Conservation (phyloP, 2,113 vertebrate genomes). For the Danionella cerebrum region DNA sequence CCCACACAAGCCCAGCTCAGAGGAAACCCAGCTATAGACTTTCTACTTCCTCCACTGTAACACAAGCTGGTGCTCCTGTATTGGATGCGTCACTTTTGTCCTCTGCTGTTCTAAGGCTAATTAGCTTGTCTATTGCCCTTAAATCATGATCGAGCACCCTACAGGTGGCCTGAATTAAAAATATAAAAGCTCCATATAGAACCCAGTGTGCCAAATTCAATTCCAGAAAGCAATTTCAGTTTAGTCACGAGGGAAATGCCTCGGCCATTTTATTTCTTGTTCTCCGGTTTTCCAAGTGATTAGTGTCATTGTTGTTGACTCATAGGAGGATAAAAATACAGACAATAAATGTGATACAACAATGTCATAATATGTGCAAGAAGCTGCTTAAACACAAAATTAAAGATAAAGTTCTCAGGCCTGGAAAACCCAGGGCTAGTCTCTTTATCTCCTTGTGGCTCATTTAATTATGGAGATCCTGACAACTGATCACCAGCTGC, state of each 20-base stretch:
- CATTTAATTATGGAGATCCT: too few relatives aligned
- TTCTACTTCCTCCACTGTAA: conserved; percentile 14
- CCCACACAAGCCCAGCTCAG: conserved; percentile 17
- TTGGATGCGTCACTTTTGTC: conserved; percentile 40
- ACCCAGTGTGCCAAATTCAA: conserved; percentile 2
- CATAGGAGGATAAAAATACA: too few relatives aligned
- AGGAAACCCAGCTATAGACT: conserved; percentile 13
- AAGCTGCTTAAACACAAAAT: too few relatives aligned
- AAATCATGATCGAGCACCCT: conserved; percentile 47
- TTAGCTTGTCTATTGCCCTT: conserved; percentile 38
- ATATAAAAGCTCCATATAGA: not conserved
- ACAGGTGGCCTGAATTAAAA: conserved; percentile 28
- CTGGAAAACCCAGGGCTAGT: too few relatives aligned
- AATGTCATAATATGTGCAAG: too few relatives aligned
- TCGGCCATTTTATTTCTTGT: not conserved
- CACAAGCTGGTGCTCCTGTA: conserved; percentile 27
- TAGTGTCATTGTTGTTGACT: too few relatives aligned
- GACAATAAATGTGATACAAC: too few relatives aligned
- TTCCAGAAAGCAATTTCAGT: not conserved
- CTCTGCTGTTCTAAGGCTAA: conserved; percentile 49
- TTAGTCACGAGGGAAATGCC: not conserved
- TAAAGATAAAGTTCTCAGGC: too few relatives aligned
- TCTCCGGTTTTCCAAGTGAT: too few relatives aligned
- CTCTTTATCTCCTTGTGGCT: too few relatives aligned
- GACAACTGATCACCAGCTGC: too few relatives aligned